Conservation (phyloP, 2,888 invertebrate species). For the Lasioglossum figueresi region DNA sequence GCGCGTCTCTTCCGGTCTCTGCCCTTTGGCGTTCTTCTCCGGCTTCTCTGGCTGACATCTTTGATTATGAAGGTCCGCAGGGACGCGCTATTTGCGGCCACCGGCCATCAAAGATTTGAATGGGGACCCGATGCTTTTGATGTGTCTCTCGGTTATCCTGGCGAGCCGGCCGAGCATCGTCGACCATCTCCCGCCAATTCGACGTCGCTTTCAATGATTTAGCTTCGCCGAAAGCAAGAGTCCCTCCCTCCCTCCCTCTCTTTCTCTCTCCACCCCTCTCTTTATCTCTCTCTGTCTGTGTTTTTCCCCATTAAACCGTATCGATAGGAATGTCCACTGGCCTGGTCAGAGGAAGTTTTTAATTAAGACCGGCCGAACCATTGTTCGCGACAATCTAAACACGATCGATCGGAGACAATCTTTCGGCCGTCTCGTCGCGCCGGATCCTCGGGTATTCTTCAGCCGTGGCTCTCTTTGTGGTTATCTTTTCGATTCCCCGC, state of each 20-base stretch:
- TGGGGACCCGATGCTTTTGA: conserved; percentile 80
- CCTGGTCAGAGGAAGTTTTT: neutral
- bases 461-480: conserved; percentile 2
- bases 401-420: conserved; percentile 8
- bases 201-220: conserved; percentile 50
- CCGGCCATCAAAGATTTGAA: conserved; percentile 79
- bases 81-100: conserved; percentile 69
- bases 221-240: neutral
- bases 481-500: neutral
- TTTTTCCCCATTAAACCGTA: conserved; percentile 23
- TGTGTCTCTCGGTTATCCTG: conserved; percentile 70
- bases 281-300: neutral
- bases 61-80: conserved; percentile 79
- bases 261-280: neutral
- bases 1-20: conserved; percentile 39
- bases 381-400: conserved; percentile 26
- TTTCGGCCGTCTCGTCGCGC: neutral
- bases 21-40: conserved; percentile 50
- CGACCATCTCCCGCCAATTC: conserved; percentile 60
- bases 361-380: conserved; percentile 7
- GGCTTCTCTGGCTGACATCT: conserved; percentile 76
- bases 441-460: neutral
- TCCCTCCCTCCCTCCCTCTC: neutral
- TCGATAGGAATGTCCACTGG: conserved; percentile 3
- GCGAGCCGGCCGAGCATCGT: conserved; percentile 67